Base-by-base conservation (phyloP, 2,888 invertebrate species). In the Cephus sareptanus region DNA sequence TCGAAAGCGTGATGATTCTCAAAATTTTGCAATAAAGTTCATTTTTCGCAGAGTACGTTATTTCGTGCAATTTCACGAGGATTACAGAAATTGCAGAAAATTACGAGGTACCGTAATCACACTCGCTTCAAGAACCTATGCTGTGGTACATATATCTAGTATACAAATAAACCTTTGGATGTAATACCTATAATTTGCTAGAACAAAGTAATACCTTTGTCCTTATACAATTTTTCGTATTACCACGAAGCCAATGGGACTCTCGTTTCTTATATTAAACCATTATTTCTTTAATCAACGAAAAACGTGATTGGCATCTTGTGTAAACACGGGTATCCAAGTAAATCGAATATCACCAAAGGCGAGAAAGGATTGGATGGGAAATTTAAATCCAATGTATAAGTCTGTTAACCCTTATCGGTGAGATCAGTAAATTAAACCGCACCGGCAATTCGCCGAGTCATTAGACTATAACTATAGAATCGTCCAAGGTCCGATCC, bases 401-500 rank as follows among this genome's bases (percentile, higher is more conserved):
- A 56, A 56, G 56, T 56, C 56, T 23, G 56, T 56, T 56, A 56
- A 56, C 6, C 56, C 56, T 56, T 56, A 56, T 56, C 56, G 6
- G 56, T 56, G 56, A 23, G 56, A 56, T 56, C 56, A 56, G 23
- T 23, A 56, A 56, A 56, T 56, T 56, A 56, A 56, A 56, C 56
- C 56, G 15, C 56, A 6, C 23, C 23, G 56, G 56, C 81, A 71
- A 85, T 84, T 83, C 81, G 68, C 80, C 75, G 80, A 81, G 82
- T 85, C 83, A 87, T 86, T 86, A 85, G 70, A 76, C 81, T 81
- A 82, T 82, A 81, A 80, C 76, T 75, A 79, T 78, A 80, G 81
- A 83, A 78, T 71, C 82, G 76, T 71, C 71, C 74, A 75, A 75
- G 77, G 82, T 79, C 80, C 80, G 83, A 85, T 85, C 85, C 83